These are phyloP conservation scores for Leuctra nigra DNA, from an alignment of 2,888 invertebrate genomes.

Conservation along the genomic window DNA sequence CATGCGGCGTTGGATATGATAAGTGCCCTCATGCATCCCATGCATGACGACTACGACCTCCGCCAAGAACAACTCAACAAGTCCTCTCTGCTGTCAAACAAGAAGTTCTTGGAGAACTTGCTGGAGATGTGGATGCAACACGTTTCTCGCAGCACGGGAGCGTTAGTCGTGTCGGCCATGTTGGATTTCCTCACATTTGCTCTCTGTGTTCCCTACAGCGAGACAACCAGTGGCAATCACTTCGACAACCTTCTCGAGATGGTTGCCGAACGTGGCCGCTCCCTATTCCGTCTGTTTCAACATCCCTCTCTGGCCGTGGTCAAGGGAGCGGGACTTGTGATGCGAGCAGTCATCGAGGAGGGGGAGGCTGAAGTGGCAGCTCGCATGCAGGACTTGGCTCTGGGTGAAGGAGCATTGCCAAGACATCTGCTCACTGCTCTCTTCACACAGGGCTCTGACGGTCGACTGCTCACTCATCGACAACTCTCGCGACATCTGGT, in stretches of 20 bases:
- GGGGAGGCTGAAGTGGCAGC: slow-evolving; percentile 86
- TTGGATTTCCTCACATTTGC: slow-evolving; percentile 96
- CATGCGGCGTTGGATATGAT: slow-evolving; percentile 97
- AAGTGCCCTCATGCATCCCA: slow-evolving; percentile 97
- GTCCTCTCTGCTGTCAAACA: slow-evolving; percentile 85
- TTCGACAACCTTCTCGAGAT: slow-evolving; percentile 90
- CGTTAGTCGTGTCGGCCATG: slow-evolving; percentile 95
- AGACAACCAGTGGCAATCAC: slow-evolving; percentile 95
- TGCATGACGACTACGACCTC: slow-evolving; percentile 93
- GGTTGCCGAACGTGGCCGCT: slow-evolving; percentile 87
- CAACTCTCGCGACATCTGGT: slow-evolving; percentile 92
- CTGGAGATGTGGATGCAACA: slow-evolving; percentile 93
- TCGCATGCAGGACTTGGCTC: slow-evolving; percentile 90
- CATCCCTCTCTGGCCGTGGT: slow-evolving; percentile 97
- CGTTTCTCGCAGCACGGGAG: slow-evolving; percentile 88
- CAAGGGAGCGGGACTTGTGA: slow-evolving; percentile 95
- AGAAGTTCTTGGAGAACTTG: slow-evolving; percentile 85
- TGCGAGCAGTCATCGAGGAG: slow-evolving; percentile 97
- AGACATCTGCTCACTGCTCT: slow-evolving; percentile 86
- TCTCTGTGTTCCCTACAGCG: slow-evolving; percentile 96
- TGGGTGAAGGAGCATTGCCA: slow-evolving; percentile 94
- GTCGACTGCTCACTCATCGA: slow-evolving; percentile 74
- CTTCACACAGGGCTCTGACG: slow-evolving; percentile 74
- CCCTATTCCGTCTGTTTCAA: slow-evolving; percentile 88
- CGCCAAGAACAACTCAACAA: slow-evolving; percentile 98